phyloP scores from a whole-genome alignment of 2,888 invertebrate genomes.

The Caenorhabditis drosophilae region DNA sequence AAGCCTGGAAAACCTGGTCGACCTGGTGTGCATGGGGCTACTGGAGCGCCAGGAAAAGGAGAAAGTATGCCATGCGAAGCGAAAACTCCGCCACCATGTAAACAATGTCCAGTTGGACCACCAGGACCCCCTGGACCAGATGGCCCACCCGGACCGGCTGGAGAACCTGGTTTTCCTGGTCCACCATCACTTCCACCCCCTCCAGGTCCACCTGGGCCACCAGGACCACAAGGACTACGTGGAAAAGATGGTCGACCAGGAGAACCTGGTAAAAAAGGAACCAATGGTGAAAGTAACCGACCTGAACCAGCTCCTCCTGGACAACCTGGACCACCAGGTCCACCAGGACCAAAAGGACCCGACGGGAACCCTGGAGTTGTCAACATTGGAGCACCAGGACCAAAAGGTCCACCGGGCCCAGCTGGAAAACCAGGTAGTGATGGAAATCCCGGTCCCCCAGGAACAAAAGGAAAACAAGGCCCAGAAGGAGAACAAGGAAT shows the following conservation, averaged over 20 bases:
- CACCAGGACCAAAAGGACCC: slow-evolving; percentile 41
- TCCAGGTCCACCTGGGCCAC: slow-evolving; percentile 29
- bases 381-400: slow-evolving; percentile 38
- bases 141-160: slow-evolving; percentile 42
- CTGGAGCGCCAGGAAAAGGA: slow-evolving; percentile 29
- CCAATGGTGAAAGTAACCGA: slow-evolving; percentile 4
- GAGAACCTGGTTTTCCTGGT: slow-evolving; percentile 43
- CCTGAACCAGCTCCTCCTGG: slow-evolving; percentile 19
- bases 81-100: slow-evolving; percentile 34
- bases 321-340: slow-evolving; percentile 34
- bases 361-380: slow-evolving; percentile 35
- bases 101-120: slow-evolving; percentile 47
- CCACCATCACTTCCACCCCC: slow-evolving; percentile 16
- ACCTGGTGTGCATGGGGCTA: slow-evolving; percentile 33
- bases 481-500: slow-evolving; percentile 8
- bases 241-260: slow-evolving; percentile 33
- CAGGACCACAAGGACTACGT: slow-evolving; percentile 34
- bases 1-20: slow-evolving; percentile 41
- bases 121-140: slow-evolving; percentile 55
- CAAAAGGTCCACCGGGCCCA: slow-evolving; percentile 52
- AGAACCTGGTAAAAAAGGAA: slow-evolving; percentile 22
- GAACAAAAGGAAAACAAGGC: slow-evolving; percentile 49
- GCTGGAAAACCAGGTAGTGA: slow-evolving; percentile 40
- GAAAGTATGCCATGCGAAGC: slow-evolving; percentile 24
- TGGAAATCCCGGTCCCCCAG: slow-evolving; percentile 42